phyloP scores from a whole-genome alignment of 2,888 invertebrate genomes.

The Coenonympha arcania region DNA sequence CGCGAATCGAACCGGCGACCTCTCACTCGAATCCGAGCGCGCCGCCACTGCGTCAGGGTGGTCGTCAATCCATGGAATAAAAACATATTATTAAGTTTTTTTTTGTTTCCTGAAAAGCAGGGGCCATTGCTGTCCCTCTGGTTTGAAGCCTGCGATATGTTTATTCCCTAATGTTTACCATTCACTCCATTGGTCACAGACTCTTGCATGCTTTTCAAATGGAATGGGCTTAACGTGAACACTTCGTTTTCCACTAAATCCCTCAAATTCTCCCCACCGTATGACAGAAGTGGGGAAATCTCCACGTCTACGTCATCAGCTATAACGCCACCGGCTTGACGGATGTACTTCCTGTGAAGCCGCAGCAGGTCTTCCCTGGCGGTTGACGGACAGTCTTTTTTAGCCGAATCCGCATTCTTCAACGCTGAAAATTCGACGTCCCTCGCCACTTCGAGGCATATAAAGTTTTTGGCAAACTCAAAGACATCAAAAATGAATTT shows the following conservation, averaged over 20 bases:
- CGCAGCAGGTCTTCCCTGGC: conserved; percentile 83
- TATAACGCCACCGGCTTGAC: conserved; percentile 85
- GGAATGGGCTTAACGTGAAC: conserved; percentile 77
- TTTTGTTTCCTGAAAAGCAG: too few species aligned
- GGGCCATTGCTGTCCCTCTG: too few species aligned
- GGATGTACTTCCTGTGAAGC: conserved; percentile 85
- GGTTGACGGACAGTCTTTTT: conserved; percentile 93
- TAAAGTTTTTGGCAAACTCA: conserved; percentile 91
- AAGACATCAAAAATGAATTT: conserved; percentile 99
- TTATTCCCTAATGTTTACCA: conserved; percentile 49
- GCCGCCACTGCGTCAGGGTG: too few species aligned
- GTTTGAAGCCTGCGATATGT: too few species aligned
- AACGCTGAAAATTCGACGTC: conserved; percentile 97
- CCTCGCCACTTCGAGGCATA: conserved; percentile 92
- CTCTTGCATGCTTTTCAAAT: conserved; percentile 69
- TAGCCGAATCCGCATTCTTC: conserved; percentile 91
- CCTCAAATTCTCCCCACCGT: conserved; percentile 89
- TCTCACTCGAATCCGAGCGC: too few species aligned
- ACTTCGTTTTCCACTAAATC: conserved; percentile 78
- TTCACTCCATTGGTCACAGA: conserved; percentile 52
- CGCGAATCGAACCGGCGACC: too few species aligned
- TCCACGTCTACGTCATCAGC: conserved; percentile 82
- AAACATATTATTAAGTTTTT: too few species aligned
- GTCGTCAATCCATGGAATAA: too few species aligned
- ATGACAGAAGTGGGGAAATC: conserved; percentile 92